Base-by-base conservation (phyloP, 2,888 invertebrate genomes). In the Pseudeuparius sepicola region DNA sequence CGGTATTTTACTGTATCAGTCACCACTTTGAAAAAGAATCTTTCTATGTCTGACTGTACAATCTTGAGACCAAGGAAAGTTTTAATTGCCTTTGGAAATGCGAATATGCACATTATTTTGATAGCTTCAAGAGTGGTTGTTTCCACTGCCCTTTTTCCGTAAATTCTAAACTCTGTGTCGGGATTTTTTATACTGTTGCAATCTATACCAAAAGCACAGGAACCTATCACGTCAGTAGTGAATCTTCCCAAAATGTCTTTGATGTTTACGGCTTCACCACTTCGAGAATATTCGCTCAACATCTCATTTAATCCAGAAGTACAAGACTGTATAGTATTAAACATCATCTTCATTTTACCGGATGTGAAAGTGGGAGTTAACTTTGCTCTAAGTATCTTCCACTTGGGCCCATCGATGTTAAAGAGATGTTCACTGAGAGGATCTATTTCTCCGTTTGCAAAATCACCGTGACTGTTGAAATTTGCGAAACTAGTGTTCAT, bases 301-400 rank as follows among this genome's bases (percentile, higher is more conserved):
- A 68, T 63, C 3, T 56, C 49, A 9, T 66, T 50, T 20, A 75
- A 59, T 34, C 67, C 63, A 4, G 64, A 56, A 1, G 68, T 67
- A 29, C 74, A 70, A 23, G 66, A 61, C 16, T 70, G 63, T 7
- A 78, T 63, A 1, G 71, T 66, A 1, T 64, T 63, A 44, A 73
- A 77, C 73, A 79, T 75, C 14, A 61, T 66, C 53, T 75, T 79
- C 44, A 81, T 60, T 54, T 77, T 78, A 9, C 73, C 75, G 0
- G 75, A 67, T 1, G 77, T 70, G 46, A 79, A 80, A 0, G 72
- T 67, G 0, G 78, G 73, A 1, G 77, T 67, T 4, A 45, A 14
- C 32, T 47, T 47, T 4, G 36, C 20, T 32, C 45, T 28, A 5
- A 36, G 12, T 13, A 6, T 16, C 16, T 32, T 35, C 39, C 39